Percentiles rank a stretch among this genome's conserved stretches.
These are phyloP conservation scores for Sarcophaga bullata DNA, from an alignment of 1,140 invertebrate species.

Conservation along the genomic window DNA sequence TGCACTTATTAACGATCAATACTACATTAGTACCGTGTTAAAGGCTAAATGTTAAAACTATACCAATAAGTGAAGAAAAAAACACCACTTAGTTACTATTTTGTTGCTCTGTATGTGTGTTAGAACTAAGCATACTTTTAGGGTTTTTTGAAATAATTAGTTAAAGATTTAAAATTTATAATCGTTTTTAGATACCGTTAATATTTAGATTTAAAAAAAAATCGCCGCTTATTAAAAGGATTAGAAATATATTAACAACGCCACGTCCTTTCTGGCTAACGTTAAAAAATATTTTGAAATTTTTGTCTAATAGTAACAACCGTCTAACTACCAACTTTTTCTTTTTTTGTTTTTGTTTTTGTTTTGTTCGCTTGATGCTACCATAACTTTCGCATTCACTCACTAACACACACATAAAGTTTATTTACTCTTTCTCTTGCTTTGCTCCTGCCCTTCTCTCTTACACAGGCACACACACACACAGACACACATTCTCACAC, in stretches of 20 bases:
- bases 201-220: not conserved
- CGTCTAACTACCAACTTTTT: conserved; percentile 17
- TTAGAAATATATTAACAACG: not conserved
- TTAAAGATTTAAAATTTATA: too few species aligned
- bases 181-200: not conserved
- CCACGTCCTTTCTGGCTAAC: conserved; percentile 33
- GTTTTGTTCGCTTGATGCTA: not conserved
- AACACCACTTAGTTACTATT: too few species aligned
- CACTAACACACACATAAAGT: not conserved
- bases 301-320: conserved; percentile 16
- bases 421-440: too few species aligned
- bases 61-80: too few species aligned
- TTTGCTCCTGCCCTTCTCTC: too few species aligned
- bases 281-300: conserved; percentile 37
- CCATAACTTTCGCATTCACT: not conserved
- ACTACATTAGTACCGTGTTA: not conserved
- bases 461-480: not conserved
- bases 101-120: too few species aligned
- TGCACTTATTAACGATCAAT: conserved; percentile 35
- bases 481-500: not conserved
- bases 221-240: too few species aligned
- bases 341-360: not conserved
- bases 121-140: too few species aligned
- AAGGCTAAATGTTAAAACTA: not conserved
- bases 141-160: too few species aligned